These are phyloP conservation scores for Noctua fimbriata DNA, from an alignment of 2,888 invertebrate genomes.

Conservation along the genomic window DNA sequence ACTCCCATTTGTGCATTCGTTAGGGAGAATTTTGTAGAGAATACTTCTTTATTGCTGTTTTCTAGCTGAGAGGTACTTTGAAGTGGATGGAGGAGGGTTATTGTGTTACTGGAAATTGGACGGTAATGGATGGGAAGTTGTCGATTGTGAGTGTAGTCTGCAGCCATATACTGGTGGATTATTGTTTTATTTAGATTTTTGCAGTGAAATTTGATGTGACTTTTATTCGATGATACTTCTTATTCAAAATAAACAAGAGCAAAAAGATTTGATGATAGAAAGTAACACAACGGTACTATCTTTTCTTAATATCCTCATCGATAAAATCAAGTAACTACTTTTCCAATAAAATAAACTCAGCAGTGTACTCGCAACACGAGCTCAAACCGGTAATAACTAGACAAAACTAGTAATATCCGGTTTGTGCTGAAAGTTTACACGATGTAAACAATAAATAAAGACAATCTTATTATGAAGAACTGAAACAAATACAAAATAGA, in stretches of 20 bases:
- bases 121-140: constrained; percentile 4
- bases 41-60: constrained; percentile 51
- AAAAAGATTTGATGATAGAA: background rate
- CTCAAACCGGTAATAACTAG: constrained; percentile 24
- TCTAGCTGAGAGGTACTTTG: constrained; percentile 30
- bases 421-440: constrained; percentile 14
- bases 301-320: background rate
- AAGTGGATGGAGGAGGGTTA: constrained; percentile 21
- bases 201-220: background rate
- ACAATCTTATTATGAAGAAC: background rate
- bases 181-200: background rate
- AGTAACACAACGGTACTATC: background rate
- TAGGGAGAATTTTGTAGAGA: constrained; percentile 52
- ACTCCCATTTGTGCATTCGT: constrained; percentile 72
- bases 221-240: background rate
- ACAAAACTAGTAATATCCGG: constrained; percentile 36
- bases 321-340: background rate
- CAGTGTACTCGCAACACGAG: background rate
- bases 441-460: constrained; percentile 1
- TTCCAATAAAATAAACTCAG: constrained; percentile 12
- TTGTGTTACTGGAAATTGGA: constrained; percentile 16
- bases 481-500: constrained; percentile 3
- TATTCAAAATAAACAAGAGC: background rate
- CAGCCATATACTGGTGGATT: background rate
- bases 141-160: background rate